phyloP scores from a whole-genome alignment of 2,888 invertebrate genomes.

The Dolichomitus sp. region DNA sequence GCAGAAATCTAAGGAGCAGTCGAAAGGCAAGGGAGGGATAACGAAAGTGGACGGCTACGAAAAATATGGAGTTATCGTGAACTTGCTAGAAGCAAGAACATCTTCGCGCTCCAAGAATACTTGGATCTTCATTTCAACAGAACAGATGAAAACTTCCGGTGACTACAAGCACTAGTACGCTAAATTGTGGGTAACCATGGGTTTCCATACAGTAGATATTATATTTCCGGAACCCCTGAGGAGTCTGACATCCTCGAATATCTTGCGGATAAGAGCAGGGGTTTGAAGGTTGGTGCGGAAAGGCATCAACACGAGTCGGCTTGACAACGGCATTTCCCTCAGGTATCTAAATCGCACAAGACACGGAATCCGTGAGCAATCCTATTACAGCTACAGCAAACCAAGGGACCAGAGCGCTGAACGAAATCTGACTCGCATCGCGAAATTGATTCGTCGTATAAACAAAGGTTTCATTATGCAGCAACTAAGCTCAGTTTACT shows the following conservation, averaged over 20 bases:
- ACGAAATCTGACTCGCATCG: not conserved
- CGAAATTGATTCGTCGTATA: not conserved
- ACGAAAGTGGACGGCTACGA: not conserved
- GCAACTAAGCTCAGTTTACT: not conserved
- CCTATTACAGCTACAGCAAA: conserved; percentile 5
- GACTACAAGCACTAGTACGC: not conserved
- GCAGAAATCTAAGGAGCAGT: not conserved
- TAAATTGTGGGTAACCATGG: conserved; percentile 9
- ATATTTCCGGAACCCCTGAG: conserved; percentile 7
- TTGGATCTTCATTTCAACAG: not conserved
- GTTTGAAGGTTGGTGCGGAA: not conserved
- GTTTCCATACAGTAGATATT: conserved; percentile 18
- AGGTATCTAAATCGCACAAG: conserved; percentile 8
- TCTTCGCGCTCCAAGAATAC: not conserved
- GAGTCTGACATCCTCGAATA: conserved; percentile 40
- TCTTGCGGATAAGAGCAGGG: conserved; percentile 40
- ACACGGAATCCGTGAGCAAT: conserved; percentile 19
- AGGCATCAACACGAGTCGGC: conserved; percentile 26
- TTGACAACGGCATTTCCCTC: conserved; percentile 43
- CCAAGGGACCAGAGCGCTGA: not conserved
- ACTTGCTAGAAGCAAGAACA: not conserved
- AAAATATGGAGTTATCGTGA: conserved; percentile 22
- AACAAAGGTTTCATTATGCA: not conserved
- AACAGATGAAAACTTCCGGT: not conserved
- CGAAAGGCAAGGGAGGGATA: not conserved